phyloP scores from a whole-genome alignment of 1,140 invertebrate species.

The Lordiphosa clarofinis region DNA sequence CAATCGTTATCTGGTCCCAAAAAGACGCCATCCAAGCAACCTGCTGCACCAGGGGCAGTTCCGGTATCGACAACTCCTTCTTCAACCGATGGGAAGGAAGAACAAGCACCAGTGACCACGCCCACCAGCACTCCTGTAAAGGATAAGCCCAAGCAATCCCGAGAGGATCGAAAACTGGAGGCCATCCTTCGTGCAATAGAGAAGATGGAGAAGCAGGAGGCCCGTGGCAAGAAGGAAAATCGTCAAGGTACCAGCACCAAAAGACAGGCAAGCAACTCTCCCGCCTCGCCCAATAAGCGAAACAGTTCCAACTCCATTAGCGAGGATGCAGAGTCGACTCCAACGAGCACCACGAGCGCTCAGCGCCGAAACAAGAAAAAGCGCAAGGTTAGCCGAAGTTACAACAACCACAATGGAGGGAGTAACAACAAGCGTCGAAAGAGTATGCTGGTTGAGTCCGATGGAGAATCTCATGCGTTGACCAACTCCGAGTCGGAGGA shows the following conservation, averaged over 20 bases:
- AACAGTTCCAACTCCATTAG: constrained; percentile 49
- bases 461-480: constrained; percentile 81
- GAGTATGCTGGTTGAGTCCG: constrained; percentile 84
- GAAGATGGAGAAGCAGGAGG: constrained; percentile 88
- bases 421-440: constrained; percentile 80
- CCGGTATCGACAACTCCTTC: constrained; percentile 17
- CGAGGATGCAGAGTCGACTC: constrained; percentile 32
- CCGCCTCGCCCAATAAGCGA: constrained; percentile 61
- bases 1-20: constrained; percentile 17
- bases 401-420: constrained; percentile 36
- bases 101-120: constrained; percentile 21
- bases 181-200: constrained; percentile 96
- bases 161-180: constrained; percentile 97
- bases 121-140: constrained; percentile 40
- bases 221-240: constrained; percentile 83
- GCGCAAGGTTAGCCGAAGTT: constrained; percentile 64
- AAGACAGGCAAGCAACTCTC: constrained; percentile 59
- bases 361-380: constrained; percentile 66
- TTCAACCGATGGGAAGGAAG: constrained; percentile 19
- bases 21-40: constrained; percentile 41
- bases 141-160: constrained; percentile 83
- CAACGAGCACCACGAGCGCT: constrained; percentile 26
- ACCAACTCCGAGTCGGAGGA: constrained; percentile 84
- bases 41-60: background rate
- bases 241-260: constrained; percentile 52